phyloP scores from a whole-genome alignment of 2,113 vertebrate genomes.

The Sardina pilchardus region DNA sequence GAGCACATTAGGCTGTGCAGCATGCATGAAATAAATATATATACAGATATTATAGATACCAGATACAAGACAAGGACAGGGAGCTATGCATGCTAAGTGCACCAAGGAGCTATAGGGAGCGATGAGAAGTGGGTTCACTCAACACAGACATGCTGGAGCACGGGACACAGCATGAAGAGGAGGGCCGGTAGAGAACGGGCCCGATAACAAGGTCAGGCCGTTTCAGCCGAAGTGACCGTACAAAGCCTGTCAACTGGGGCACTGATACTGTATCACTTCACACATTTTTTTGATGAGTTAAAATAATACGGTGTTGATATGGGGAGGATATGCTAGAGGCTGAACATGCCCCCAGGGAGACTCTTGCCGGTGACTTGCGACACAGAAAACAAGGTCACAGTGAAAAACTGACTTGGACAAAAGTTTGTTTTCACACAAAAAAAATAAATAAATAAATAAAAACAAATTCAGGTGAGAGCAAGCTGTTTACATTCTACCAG shows the following conservation, averaged over 20 bases:
- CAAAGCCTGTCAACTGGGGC: not conserved
- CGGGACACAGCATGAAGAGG: not conserved
- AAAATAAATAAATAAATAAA: not conserved
- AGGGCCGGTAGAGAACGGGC: not conserved
- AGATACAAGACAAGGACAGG: not conserved
- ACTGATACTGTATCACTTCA: not conserved
- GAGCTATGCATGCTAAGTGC: not conserved
- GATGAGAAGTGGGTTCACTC: not conserved
- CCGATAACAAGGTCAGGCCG: not conserved
- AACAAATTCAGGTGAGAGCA: not conserved
- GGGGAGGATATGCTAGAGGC: not conserved
- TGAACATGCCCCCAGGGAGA: not conserved
- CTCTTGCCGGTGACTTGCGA: not conserved
- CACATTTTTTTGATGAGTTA: not conserved
- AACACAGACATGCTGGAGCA: not conserved
- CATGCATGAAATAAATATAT: not conserved
- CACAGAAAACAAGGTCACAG: not conserved
- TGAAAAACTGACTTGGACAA: not conserved
- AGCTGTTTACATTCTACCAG: slow-evolving; percentile 1
- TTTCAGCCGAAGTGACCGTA: not conserved
- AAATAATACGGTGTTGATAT: not conserved
- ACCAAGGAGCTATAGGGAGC: not conserved
- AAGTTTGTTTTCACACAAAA: slow-evolving; percentile 1
- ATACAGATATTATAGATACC: not conserved
- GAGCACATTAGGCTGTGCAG: not conserved